phyloP scores from a whole-genome alignment of 2,888 invertebrate genomes.

The Hypsopygia costalis region DNA sequence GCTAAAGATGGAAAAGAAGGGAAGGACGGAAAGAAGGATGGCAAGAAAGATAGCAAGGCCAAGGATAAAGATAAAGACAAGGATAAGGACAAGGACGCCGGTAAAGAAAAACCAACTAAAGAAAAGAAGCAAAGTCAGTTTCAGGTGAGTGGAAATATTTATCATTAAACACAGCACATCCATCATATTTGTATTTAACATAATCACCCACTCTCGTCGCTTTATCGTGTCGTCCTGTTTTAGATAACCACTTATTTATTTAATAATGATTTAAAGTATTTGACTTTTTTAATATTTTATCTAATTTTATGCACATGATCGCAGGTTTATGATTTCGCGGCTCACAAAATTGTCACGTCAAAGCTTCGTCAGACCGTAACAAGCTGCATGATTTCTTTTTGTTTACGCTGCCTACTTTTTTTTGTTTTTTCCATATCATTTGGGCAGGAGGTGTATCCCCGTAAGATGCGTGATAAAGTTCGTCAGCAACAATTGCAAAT shows the following conservation, averaged over 20 bases:
- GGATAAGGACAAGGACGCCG: constrained; percentile 82
- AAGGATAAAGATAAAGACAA: constrained; percentile 81
- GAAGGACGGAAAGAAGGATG: constrained; percentile 77
- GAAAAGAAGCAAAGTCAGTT: constrained; percentile 84
- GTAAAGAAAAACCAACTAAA: constrained; percentile 80
- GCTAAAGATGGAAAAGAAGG: constrained; percentile 69
- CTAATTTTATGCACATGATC: constrained; percentile 38
- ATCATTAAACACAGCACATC: constrained; percentile 63
- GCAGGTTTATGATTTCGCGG: constrained; percentile 41
- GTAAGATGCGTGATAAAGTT: constrained; percentile 90
- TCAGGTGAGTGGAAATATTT: constrained; percentile 72
- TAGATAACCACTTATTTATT: constrained; percentile 56
- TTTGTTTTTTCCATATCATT: constrained; percentile 80
- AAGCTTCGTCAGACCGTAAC: constrained; percentile 56
- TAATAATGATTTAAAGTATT: constrained; percentile 40
- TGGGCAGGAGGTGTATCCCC: constrained; percentile 89
- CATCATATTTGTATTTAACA: constrained; percentile 59
- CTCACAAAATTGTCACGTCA: constrained; percentile 35
- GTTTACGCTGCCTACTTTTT: constrained; percentile 78
- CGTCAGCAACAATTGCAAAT: constrained; percentile 84
- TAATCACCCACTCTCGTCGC: constrained; percentile 45
- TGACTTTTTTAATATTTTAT: constrained; percentile 33
- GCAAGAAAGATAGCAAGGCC: constrained; percentile 75
- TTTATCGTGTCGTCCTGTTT: constrained; percentile 64
- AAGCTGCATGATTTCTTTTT: constrained; percentile 73